These are phyloP conservation scores for Tanytarsus gracilentus DNA, from an alignment of 2,888 invertebrate species.

Conservation along the genomic window DNA sequence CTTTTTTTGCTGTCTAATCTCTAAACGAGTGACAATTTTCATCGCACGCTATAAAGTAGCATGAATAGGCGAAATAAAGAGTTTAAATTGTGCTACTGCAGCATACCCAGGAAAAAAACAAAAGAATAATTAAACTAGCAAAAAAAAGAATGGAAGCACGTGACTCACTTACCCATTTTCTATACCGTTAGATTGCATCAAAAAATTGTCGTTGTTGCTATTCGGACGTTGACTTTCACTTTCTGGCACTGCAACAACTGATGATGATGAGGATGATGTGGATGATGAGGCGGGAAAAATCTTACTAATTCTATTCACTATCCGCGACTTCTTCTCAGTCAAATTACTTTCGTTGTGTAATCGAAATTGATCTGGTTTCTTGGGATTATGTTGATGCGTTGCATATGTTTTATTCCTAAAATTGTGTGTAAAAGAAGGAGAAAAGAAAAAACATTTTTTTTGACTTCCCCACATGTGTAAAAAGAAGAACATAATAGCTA, in stretches of 20 bases:
- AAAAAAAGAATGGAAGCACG: background rate
- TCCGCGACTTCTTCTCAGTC: constrained; percentile 10
- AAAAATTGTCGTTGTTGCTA: no score
- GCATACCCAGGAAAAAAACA: background rate
- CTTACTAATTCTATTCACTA: constrained; percentile 15
- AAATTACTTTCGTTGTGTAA: constrained; percentile 19
- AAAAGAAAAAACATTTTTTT: no score
- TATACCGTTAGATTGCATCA: constrained; percentile 17
- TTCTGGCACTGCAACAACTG: background rate
- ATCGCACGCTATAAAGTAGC: no score
- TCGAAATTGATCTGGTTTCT: constrained; percentile 20
- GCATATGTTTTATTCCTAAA: constrained; percentile 5
- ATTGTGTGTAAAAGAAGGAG: no score
- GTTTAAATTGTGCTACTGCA: no score
- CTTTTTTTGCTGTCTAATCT: no score
- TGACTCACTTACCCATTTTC: constrained; percentile 26
- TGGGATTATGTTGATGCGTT: background rate
- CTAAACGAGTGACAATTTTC: no score
- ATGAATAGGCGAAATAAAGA: no score
- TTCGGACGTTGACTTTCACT: constrained; percentile 29
- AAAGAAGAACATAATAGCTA: no score
- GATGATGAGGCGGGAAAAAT: constrained; percentile 2
- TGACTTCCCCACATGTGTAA: no score
- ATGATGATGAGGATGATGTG: background rate
- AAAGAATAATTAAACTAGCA: constrained; percentile 9